Evolutionary conservation across 2,888 invertebrate species (phyloP).

Genomic region (Drosophila formosana): DNA sequence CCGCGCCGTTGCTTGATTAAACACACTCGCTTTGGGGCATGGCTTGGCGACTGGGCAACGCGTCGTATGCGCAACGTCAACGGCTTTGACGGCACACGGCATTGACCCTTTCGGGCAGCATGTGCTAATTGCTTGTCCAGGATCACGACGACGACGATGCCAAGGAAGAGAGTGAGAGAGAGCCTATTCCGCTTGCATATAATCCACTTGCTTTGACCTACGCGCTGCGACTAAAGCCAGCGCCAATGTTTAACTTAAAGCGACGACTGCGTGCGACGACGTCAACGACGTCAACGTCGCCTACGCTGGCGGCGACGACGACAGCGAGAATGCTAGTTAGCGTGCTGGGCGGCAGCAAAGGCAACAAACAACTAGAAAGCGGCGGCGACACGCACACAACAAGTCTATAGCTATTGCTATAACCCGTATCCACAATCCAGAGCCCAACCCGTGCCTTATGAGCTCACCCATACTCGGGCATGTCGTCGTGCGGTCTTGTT

Average conservation of each 20-base stretch:
- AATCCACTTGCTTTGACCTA: constrained; percentile 79
- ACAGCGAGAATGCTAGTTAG: constrained; percentile 51
- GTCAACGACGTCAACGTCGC: neutral
- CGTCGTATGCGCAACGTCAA: constrained; percentile 63
- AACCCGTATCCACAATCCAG: constrained; percentile 5
- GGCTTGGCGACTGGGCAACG: constrained; percentile 34
- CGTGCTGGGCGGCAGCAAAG: constrained; percentile 45
- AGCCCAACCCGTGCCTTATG: constrained; percentile 6
- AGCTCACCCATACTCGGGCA: constrained; percentile 26
- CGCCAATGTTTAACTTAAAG: constrained; percentile 64
- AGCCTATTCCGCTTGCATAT: constrained; percentile 49
- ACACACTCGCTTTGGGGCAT: constrained; percentile 32
- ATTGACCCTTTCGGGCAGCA: constrained; percentile 49
- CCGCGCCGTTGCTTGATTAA: constrained; percentile 59
- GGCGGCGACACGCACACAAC: constrained; percentile 26
- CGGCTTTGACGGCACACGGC: constrained; percentile 13
- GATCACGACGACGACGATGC: constrained; percentile 48
- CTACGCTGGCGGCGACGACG: constrained; percentile 28
- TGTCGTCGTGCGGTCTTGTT: constrained; percentile 61
- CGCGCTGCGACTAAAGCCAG: constrained; percentile 74
- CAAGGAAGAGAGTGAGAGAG: neutral
- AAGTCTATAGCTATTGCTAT: constrained; percentile 4
- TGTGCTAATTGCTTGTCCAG: constrained; percentile 70
- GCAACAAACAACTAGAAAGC: constrained; percentile 17
- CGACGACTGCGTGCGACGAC: constrained; percentile 40